These are phyloP conservation scores for Agrotis segetum DNA, from an alignment of 2,888 invertebrate species.

Conservation along the genomic window DNA sequence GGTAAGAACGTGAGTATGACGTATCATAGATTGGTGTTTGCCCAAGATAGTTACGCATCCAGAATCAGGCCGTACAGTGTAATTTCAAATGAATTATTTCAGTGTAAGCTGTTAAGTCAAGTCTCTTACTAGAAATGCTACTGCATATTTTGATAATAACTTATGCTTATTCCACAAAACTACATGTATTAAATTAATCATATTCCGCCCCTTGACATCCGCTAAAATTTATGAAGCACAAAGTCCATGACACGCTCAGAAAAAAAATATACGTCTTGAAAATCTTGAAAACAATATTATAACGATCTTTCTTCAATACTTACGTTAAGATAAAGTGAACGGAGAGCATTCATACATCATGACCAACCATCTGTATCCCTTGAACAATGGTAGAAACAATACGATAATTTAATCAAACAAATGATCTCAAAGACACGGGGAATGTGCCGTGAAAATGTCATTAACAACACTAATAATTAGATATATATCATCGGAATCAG, in stretches of 20 bases:
- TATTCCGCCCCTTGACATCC: constrained; percentile 38
- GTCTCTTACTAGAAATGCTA: constrained; percentile 18
- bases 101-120: constrained; percentile 3
- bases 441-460: constrained; percentile 88
- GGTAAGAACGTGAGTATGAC: constrained; percentile 9
- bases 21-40: constrained; percentile 6
- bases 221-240: constrained; percentile 46
- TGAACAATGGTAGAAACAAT: constrained; percentile 64
- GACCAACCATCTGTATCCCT: constrained; percentile 56
- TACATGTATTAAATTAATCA: constrained; percentile 48
- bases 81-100: constrained; percentile 13
- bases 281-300: no score
- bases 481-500: constrained; percentile 88
- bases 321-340: constrained; percentile 42
- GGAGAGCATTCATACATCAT: constrained; percentile 51
- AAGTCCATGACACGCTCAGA: constrained; percentile 34
- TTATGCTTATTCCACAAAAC: constrained; percentile 36
- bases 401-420: constrained; percentile 78
- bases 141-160: constrained; percentile 19
- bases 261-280: constrained; percentile 40
- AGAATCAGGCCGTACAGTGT: background rate
- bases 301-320: constrained; percentile 49
- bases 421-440: constrained; percentile 81
- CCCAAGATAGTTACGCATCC: background rate
- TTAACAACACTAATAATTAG: constrained; percentile 89